Percentiles rank a stretch among this genome's conserved stretches.
Conservation (phyloP, 2,797 vertebrate genomes). For the Antennarius maculatus region DNA sequence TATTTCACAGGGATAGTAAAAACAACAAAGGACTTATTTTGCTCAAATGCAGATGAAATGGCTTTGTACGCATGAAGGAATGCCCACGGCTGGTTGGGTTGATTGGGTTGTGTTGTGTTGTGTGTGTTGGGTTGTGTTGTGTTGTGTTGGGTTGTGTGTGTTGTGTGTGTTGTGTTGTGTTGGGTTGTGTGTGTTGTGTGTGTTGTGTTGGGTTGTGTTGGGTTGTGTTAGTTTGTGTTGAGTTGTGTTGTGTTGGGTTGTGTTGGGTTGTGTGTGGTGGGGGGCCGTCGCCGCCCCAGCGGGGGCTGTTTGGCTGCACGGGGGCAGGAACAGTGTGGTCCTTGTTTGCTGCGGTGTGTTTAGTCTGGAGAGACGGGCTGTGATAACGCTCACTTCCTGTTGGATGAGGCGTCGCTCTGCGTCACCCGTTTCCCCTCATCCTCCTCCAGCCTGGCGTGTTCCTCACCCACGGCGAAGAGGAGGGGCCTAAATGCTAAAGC, state of each 20-base stretch:
- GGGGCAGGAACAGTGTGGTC: constrained; percentile 57
- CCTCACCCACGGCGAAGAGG: constrained; percentile 28
- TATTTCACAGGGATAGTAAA: not conserved
- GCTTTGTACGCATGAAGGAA: constrained; percentile 56
- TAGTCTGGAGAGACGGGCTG: constrained; percentile 64
- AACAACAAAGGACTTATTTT: constrained; percentile 52
- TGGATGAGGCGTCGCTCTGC: constrained; percentile 62
- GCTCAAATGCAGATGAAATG: constrained; percentile 57
- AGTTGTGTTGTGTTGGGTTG: no score
- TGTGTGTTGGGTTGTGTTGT: no score
- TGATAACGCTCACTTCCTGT: constrained; percentile 62
- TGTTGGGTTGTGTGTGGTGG: no score
- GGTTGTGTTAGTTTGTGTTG: no score
- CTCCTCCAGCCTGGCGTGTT: constrained; percentile 51
- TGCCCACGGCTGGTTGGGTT: constrained; percentile 33
- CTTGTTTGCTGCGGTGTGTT: constrained; percentile 72
- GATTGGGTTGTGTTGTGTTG: no score
- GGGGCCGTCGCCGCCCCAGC: no score
- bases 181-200: no score
- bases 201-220: constrained; percentile 18
- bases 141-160: no score
- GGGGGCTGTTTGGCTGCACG: constrained; percentile 49
- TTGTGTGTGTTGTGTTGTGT: constrained; percentile 46
- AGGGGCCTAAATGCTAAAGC: not conserved
- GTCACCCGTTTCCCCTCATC: constrained; percentile 55